Conservation (phyloP, 1,140 invertebrate species). For the Drosophila arawakana region DNA sequence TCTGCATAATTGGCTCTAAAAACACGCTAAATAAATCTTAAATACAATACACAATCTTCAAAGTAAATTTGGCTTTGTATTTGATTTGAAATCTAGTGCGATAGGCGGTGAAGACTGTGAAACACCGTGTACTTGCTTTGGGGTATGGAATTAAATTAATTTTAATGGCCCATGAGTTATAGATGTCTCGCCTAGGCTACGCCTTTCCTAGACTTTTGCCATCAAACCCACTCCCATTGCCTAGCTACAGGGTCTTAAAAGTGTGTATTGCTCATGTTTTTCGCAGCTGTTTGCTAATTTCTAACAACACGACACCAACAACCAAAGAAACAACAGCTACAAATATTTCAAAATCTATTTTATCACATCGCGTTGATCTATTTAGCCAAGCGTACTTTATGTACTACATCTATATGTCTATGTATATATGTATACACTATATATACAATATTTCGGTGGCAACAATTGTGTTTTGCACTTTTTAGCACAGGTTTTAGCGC, state of each 20-base stretch:
- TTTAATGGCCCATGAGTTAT: no score
- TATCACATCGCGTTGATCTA: slow-evolving; percentile 12
- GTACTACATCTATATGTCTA: neutral
- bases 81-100: no score
- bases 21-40: slow-evolving; percentile 40
- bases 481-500: neutral
- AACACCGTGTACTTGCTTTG: no score
- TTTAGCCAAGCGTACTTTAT: neutral
- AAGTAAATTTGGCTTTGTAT: neutral
- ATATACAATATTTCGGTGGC: neutral
- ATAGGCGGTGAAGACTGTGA: no score
- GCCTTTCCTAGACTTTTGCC: no score
- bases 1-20: slow-evolving; percentile 53
- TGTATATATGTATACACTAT: no score
- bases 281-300: slow-evolving; percentile 54
- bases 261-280: slow-evolving; percentile 9
- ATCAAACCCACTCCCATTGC: no score
- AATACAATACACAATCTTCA: slow-evolving; percentile 38
- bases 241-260: no score
- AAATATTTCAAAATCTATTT: slow-evolving; percentile 29
- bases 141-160: no score
- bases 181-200: no score
- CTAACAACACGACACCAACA: slow-evolving; percentile 31
- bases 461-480: neutral
- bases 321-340: no score